These are phyloP conservation scores for Rotaria sp. DNA, from an alignment of 2,888 invertebrate genomes.

Conservation along the genomic window DNA sequence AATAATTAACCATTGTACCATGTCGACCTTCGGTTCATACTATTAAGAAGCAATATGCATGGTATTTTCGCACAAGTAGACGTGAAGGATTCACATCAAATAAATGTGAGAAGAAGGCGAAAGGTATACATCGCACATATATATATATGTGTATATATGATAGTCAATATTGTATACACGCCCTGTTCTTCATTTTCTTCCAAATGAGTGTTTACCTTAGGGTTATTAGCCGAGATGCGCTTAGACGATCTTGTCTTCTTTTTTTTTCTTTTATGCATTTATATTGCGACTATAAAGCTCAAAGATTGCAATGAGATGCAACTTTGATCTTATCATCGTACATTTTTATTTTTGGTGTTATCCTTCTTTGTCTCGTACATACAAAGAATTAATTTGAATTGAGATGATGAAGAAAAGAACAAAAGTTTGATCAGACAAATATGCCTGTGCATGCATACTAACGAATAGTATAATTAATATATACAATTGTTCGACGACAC, in stretches of 20 bases:
- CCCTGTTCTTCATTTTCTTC: neutral
- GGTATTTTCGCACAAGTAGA: neutral
- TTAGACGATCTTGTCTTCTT: neutral
- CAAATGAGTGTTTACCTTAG: conserved; percentile 17
- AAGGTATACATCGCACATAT: neutral
- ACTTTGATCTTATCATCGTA: neutral
- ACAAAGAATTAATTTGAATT: neutral
- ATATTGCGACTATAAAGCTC: neutral
- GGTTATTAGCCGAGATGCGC: neutral
- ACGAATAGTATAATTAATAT: neutral
- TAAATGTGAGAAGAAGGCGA: neutral
- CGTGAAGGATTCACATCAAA: neutral
- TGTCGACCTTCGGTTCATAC: neutral
- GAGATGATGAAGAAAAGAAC: neutral
- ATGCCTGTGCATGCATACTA: neutral
- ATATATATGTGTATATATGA: neutral
- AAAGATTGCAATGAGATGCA: neutral
- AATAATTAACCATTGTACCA: conserved; percentile 4
- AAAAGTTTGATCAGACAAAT: no score
- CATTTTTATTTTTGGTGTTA: neutral
- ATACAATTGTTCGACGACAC: neutral
- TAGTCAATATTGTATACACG: conserved; percentile 2
- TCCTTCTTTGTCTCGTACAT: neutral
- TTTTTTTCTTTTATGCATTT: neutral
- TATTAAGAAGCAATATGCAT: neutral